Evolutionary conservation across 2,888 invertebrate genomes (phyloP), one percentile per base, ranked within the genome.

Genomic region (Hololepta plana): DNA sequence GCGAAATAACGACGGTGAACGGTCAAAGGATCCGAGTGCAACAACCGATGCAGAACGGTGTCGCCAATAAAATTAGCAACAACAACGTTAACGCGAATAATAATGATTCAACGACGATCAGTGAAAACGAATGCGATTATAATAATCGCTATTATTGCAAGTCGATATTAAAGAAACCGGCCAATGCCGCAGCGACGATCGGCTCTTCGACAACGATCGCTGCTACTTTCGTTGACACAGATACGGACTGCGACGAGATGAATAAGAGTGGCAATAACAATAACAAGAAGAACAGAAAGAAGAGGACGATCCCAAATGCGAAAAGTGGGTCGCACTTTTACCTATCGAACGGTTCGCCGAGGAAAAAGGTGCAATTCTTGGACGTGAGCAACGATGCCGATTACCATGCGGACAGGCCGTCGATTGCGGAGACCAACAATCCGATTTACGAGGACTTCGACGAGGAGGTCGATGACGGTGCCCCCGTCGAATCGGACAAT

Each of bases 291-390:
- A 28, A 28, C 35, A n/a, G 22, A 6, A 17, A n/a, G 7, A 17
- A n/a, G 7, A 17, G 17, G 7, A 17, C 7, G 7, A 17, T 7
- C 17, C 7, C 7, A 7, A 17, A n/a, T 8, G 23, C 27, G 12
- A 46, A 44, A 44, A 47, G 45, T 39, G 52, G 54, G 38, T 67
- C 70, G 28, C 64, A 68, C 38, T 71, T 72, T 57, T 72, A 72
- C 53, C 51, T 72, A 35, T 71, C 36, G 27, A 40, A 40, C 35
- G 30, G 20, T 24, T 33, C 37, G 24, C 60, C 67, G 43, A 62
- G 73, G 43, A 75, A 71, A 60, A 68, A 71, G 43, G 75, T 74
- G 33, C 72, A 75, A 48, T 75, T 75, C 57, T 56, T 71, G 43
- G 72, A 73, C 23, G 72, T 15, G 15, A 15, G 17, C 15, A 15